Evolutionary conservation across 2,113 vertebrate genomes (phyloP).

Genomic region (Coptodon rendalli): DNA sequence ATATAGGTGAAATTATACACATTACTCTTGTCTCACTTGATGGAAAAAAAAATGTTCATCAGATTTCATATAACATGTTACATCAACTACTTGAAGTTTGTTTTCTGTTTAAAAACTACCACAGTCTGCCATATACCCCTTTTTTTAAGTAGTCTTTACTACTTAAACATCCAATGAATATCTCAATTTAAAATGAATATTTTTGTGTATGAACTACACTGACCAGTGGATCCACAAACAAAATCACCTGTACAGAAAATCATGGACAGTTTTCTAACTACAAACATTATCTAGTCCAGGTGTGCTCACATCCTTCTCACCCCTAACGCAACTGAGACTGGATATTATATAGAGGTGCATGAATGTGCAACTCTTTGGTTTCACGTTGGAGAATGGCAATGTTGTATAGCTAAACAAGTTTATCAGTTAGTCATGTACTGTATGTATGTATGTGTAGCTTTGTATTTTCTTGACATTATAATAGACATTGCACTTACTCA

Average conservation of each 20-base stretch:
- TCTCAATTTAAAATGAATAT: neutral
- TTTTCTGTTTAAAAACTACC: neutral
- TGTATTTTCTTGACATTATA: conserved; percentile 64
- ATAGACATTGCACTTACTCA: conserved; percentile 65
- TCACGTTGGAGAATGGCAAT: conserved; percentile 23
- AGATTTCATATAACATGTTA: neutral
- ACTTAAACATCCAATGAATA: neutral
- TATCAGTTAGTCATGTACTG: conserved; percentile 63
- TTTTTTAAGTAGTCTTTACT: neutral
- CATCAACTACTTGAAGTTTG: neutral
- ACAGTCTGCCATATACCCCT: neutral
- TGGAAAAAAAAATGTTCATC: neutral
- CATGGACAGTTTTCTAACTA: conserved; percentile 12
- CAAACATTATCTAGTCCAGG: neutral
- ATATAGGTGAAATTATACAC: neutral
- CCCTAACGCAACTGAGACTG: neutral
- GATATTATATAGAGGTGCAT: conserved; percentile 19
- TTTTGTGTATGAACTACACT: neutral
- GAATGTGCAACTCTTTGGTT: conserved; percentile 22
- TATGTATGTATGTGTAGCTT: conserved; percentile 60
- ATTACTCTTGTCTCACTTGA: neutral
- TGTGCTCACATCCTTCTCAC: neutral
- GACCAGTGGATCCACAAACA: neutral
- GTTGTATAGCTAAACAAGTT: conserved; percentile 56
- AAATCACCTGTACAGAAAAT: conserved; percentile 32